phyloP scores from a whole-genome alignment of 2,888 invertebrate genomes.

The Diachrysia chrysitis region DNA sequence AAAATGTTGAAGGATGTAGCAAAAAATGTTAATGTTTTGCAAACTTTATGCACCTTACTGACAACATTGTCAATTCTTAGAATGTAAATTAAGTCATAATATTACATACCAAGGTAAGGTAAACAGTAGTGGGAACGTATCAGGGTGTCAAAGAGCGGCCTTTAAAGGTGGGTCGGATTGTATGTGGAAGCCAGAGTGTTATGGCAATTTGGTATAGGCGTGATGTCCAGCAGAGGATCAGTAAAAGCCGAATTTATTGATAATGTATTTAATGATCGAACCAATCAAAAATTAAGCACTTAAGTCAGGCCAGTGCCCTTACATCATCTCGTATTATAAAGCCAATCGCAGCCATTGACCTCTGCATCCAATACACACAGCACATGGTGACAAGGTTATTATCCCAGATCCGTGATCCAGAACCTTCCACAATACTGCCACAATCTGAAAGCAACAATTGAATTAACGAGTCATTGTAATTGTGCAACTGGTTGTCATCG shows the following conservation, averaged over 20 bases:
- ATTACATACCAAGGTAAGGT: too few species aligned
- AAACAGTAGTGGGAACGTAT: too few species aligned
- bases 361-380: slow-evolving; percentile 32
- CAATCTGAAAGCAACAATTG: slow-evolving; percentile 40
- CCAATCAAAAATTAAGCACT: not conserved
- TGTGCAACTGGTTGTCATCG: slow-evolving; percentile 66
- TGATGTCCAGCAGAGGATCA: not conserved
- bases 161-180: too few species aligned
- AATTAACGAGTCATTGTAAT: slow-evolving; percentile 57
- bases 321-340: not conserved
- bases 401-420: slow-evolving; percentile 21
- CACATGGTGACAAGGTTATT: slow-evolving; percentile 34
- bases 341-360: slow-evolving; percentile 32
- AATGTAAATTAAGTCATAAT: too few species aligned
- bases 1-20: not conserved
- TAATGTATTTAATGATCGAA: not conserved
- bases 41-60: too few species aligned
- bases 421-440: not conserved
- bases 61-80: too few species aligned
- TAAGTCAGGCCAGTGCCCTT: not conserved
- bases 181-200: not conserved
- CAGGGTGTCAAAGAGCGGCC: too few species aligned
- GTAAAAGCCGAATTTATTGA: not conserved
- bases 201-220: not conserved
- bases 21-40: too few species aligned